Conservation (phyloP, 2,113 vertebrate genomes). For the Amphilophus citrinellus region DNA sequence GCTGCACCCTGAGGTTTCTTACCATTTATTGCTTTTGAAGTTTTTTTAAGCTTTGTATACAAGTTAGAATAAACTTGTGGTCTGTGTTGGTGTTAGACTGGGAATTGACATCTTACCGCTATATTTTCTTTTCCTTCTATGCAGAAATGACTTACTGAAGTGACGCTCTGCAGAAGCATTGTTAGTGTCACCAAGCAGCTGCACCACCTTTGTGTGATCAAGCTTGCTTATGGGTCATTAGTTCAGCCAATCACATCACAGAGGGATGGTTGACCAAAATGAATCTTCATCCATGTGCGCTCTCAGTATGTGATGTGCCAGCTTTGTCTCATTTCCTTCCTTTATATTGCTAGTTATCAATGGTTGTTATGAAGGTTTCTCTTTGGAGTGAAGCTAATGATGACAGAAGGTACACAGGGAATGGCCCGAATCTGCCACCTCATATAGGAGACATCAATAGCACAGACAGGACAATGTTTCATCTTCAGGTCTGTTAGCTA, state of each 20-base stretch:
- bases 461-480: conserved; percentile 54
- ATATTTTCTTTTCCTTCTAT: neutral
- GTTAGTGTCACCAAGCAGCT: conserved; percentile 42
- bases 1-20: conserved; percentile 3
- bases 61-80: neutral
- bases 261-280: conserved; percentile 38
- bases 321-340: conserved; percentile 1
- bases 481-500: conserved; percentile 66
- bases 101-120: neutral
- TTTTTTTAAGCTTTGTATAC: neutral
- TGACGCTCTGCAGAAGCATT: conserved; percentile 9
- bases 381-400: conserved; percentile 61
- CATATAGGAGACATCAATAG: conserved; percentile 61
- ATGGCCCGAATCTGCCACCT: conserved; percentile 75
- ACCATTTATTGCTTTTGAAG: conserved; percentile 28
- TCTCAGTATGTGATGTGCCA: conserved; percentile 11
- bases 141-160: conserved; percentile 30
- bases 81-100: neutral
- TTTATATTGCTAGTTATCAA: conserved; percentile 21
- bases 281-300: conserved; percentile 55
- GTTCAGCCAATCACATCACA: conserved; percentile 39
- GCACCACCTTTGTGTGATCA: conserved; percentile 56
- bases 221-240: conserved; percentile 51
- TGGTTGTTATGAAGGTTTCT: conserved; percentile 47
- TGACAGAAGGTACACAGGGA: conserved; percentile 65